Conservation (phyloP, 35 echinoderm and acorn worm genomes). For the Apostichopus californicus region DNA sequence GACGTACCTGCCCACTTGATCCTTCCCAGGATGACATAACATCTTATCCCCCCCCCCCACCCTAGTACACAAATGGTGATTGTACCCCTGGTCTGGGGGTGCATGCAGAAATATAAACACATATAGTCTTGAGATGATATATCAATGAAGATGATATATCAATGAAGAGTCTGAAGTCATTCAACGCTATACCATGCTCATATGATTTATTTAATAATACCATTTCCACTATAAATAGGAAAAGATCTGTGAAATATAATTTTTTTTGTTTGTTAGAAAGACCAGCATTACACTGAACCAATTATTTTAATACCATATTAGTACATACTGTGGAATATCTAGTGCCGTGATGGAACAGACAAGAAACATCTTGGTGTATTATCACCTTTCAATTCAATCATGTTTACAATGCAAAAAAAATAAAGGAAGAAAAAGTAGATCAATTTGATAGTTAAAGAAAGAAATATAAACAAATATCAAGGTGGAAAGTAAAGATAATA, state of each 20-base stretch:
- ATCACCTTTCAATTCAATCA: not conserved
- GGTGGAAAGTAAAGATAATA: not conserved
- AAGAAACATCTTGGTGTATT: not conserved
- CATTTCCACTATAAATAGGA: not conserved
- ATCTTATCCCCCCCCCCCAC: no score
- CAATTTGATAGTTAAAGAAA: not conserved
- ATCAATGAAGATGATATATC: no score
- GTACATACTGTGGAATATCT: not conserved
- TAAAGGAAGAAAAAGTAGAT: not conserved
- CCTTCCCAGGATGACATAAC: no score
- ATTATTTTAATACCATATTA: not conserved
- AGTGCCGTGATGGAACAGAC: not conserved
- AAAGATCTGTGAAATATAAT: not conserved
- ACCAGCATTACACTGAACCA: not conserved
- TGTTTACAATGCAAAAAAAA: not conserved
- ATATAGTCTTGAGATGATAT: no score
- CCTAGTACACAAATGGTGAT: no score
- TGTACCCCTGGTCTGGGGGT: no score
- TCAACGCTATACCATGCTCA: no score
- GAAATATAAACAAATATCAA: not conserved
- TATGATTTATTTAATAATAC: no score
- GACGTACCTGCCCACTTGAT: no score
- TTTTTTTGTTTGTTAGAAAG: not conserved
- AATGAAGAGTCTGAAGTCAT: no score
- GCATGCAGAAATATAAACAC: no score